Evolutionary conservation across 2,888 invertebrate species (phyloP), one percentile per base, ranked within the genome.

Genomic region (Coecobrya sp.): DNA sequence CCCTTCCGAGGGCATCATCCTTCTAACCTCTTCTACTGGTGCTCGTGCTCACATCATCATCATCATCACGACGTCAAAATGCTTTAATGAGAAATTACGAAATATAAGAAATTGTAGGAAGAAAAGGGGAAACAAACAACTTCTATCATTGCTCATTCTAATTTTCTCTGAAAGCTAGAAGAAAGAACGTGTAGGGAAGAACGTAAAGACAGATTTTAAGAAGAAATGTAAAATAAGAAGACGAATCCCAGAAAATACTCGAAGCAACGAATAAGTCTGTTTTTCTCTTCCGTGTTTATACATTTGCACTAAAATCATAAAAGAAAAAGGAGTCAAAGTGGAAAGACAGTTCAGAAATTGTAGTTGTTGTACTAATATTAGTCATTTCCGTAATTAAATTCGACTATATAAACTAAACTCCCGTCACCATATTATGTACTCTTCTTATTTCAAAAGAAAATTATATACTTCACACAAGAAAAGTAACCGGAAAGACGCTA

Each of bases 371-470:
- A 93, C 92, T 94, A 93, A 93, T 94, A 93, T 93, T 85, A 86
- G 92, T 93, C 92, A 93, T 94, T 94, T 94, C 93, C 94, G 91
- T 94, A 93, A 94, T 94, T 94, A 93, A 94, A 94, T 94, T 94
- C 59, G 92, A 91, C 42, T 73, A 42, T 73, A 73, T 73, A 73
- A 42, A 73, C 36, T 45, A 2, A n/a, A 45, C 27, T 65, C 65
- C 59, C 7, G 8, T 16, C 27, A 19, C 65, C 59, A 59, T 59
- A 59, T 19, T 19, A n/a, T 36, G 25, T 16, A 30, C n/a, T 16
- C n/a, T 30, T 10, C 16, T 68, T 7, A 68, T 30, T 62, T 62
- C 25, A 2, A 68, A 36, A 73, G 42, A 73, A 73, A 19, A 73
- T 19, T 2, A 42, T n/a, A 49, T 8, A 36, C 70, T 36, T 16